Evolutionary conservation across 2,113 vertebrate genomes (phyloP).

Genomic region (Odontesthes bonariensis): DNA sequence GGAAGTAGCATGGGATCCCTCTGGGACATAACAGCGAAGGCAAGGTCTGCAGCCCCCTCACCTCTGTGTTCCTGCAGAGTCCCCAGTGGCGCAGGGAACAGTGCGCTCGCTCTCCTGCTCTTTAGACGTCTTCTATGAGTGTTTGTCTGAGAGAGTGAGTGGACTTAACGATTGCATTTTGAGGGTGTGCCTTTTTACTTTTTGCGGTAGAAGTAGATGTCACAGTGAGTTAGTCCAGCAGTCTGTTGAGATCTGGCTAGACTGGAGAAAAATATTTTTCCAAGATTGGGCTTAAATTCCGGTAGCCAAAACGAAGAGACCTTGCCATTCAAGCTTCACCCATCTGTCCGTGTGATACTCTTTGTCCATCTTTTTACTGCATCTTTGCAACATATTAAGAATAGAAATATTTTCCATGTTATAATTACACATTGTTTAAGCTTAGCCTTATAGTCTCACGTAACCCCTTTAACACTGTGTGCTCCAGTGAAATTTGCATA

Average conservation of each 20-base stretch:
- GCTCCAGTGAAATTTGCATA: conserved; percentile 31
- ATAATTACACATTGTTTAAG: conserved; percentile 11
- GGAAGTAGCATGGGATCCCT: conserved; percentile 66
- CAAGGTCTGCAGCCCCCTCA: conserved; percentile 69
- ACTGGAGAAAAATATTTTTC: conserved; percentile 77
- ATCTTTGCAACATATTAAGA: conserved; percentile 13
- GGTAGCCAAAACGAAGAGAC: conserved; percentile 42
- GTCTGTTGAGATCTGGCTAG: conserved; percentile 64
- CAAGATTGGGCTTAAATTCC: conserved; percentile 71
- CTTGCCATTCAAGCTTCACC: conserved; percentile 30
- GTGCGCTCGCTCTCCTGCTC: conserved; percentile 47
- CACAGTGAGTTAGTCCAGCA: conserved; percentile 74
- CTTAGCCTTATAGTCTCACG: background rate
- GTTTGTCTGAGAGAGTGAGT: conserved; percentile 37
- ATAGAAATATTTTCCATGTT: conserved; percentile 16
- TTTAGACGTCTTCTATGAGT: conserved; percentile 32
- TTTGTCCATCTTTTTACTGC: background rate
- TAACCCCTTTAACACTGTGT: background rate
- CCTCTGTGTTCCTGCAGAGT: conserved; percentile 68
- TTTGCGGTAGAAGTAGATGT: conserved; percentile 52
- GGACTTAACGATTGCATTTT: conserved; percentile 30
- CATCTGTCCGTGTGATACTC: conserved; percentile 18
- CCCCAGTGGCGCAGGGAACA: conserved; percentile 51
- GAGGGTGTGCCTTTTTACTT: conserved; percentile 44
- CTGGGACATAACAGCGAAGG: conserved; percentile 70